Evolutionary conservation across 2,888 invertebrate species (phyloP), one percentile per base, ranked within the genome.

Genomic region (Agonopterix alstromeriana): DNA sequence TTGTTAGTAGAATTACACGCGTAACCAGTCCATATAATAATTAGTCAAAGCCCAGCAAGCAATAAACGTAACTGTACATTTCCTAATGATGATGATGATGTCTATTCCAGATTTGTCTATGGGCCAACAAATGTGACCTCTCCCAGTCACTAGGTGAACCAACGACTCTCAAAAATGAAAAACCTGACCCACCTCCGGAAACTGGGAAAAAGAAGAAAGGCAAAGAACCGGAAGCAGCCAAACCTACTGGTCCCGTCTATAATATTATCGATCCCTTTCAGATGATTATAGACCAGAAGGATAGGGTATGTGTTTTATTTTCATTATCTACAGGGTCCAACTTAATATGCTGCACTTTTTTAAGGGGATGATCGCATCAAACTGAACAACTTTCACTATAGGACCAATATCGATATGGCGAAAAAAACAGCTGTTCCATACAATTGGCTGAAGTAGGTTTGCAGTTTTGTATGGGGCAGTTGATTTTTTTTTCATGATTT

Each of bases 91-190:
- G n/a, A 3, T 36, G 36, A 46, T 38, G 9, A 38, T 38, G 10
- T 38, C n/a, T 5, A n/a, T 38, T 38, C n/a, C 76, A 94, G 92
- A 70, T 94, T 10, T 93, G 94, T 67, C 87, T 99, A 9, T 99
- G 99, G 99, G 95, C 98, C 0, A 99, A 99, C 82, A 94, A 95
- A 70, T 96, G 95, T 71, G 99, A 99, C 82, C 79, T 99, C 46
- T 98, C 98, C 0, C 84, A 98, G 43, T 93, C 96, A 0, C 90
- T 90, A 36, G 97, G 97, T 0, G 90, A 91, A 41, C 91, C 92
- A 49, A 84, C 90, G 43, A 50, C 53, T 2, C 8, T 79, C 0
- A 45, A 82, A 84, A 12, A 11, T 3, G 38, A 35, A 10, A 82
- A 10, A 10, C 50, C 17, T 3, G 38, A 10, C 49, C 42, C n/a